Conservation (phyloP, 2,888 invertebrate species). For the Orchesellides sinensis region DNA sequence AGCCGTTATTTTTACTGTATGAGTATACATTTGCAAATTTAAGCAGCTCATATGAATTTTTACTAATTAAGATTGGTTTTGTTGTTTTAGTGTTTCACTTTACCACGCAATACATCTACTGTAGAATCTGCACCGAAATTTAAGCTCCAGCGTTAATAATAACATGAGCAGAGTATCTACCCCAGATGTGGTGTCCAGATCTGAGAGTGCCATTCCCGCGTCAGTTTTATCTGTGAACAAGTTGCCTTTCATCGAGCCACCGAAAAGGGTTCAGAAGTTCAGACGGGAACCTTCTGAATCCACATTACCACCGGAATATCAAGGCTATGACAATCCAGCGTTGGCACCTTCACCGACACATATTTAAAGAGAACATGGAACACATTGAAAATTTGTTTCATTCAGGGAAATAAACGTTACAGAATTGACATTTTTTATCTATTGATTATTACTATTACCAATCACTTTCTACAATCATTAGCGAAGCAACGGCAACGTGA, state of each 20-base stretch:
- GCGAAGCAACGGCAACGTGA: too few relatives aligned
- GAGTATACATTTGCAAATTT: neutral
- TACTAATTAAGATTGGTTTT: neutral
- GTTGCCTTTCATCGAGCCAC: constrained; percentile 9
- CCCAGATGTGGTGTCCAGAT: constrained; percentile 53
- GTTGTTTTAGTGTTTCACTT: constrained; percentile 50
- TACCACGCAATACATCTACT: constrained; percentile 9
- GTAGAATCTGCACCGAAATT: constrained; percentile 18
- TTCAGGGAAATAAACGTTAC: too few relatives aligned
- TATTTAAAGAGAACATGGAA: constrained; percentile 30
- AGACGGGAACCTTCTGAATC: constrained; percentile 68
- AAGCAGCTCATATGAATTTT: neutral
- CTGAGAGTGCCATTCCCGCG: constrained; percentile 14
- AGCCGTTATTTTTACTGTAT: neutral
- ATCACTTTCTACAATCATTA: too few relatives aligned
- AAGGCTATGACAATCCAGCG: constrained; percentile 68
- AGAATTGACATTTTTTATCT: too few relatives aligned
- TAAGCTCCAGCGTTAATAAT: constrained; percentile 34
- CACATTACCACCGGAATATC: constrained; percentile 64
- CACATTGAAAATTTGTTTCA: too few relatives aligned
- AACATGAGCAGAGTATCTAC: constrained; percentile 51
- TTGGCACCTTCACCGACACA: constrained; percentile 61
- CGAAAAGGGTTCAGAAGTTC: constrained; percentile 22
- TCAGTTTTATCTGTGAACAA: constrained; percentile 31
- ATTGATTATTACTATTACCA: too few relatives aligned